Percentiles rank a stretch among this genome's conserved stretches.
Evolutionary conservation across 2,113 vertebrate genomes (phyloP).

Genomic region (Cryptotis parvus): DNA sequence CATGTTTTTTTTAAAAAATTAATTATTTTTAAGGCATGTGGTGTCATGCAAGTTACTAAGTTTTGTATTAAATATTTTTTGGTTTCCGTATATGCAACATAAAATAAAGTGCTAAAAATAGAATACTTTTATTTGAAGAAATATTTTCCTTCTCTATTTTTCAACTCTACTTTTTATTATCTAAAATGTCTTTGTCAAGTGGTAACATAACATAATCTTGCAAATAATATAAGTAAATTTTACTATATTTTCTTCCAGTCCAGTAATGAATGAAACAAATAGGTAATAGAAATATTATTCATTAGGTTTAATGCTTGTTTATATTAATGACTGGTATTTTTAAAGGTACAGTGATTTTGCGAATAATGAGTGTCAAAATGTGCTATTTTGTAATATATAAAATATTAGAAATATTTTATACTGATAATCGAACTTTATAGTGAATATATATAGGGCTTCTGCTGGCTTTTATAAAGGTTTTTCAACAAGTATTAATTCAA

Average conservation of each 20-base stretch:
- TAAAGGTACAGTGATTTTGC: not conserved
- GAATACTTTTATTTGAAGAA: not conserved
- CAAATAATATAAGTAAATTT: not conserved
- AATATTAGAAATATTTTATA: not conserved
- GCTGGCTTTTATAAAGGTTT: not conserved
- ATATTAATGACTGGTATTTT: not conserved
- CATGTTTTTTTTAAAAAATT: constrained; percentile 69
- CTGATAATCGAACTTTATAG: not conserved
- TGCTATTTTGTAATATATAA: not conserved
- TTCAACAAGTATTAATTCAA: not conserved
- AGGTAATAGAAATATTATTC: no score
- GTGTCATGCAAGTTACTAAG: not conserved
- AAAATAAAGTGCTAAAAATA: constrained; percentile 22
- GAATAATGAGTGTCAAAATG: no score
- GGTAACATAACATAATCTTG: not conserved
- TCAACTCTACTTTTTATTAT: not conserved
- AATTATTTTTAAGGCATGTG: constrained; percentile 61
- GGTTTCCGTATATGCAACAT: not conserved
- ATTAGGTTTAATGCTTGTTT: no score
- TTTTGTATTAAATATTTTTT: not conserved
- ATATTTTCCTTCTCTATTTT: not conserved
- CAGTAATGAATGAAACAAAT: constrained; percentile 9
- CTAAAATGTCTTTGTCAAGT: not conserved
- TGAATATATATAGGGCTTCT: not conserved
- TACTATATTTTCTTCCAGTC: not conserved